Percentiles rank a stretch among this genome's conserved stretches.
Conservation (phyloP, 2,797 vertebrate species). For the Halcyon leucocephala region DNA sequence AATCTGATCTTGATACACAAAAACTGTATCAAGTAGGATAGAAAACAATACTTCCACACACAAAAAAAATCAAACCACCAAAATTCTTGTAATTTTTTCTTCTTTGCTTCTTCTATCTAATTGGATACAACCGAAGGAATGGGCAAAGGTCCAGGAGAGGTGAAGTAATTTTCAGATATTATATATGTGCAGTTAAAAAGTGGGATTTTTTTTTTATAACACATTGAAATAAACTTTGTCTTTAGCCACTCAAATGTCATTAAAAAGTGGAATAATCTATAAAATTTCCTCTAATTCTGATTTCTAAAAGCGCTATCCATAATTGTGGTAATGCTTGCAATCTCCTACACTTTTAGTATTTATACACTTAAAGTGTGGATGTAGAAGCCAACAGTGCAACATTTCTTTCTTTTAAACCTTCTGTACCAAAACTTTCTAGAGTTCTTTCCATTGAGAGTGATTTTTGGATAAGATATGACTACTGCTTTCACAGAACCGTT, state of each 20-base stretch:
- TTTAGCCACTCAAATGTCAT: background rate
- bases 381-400: background rate
- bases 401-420: background rate
- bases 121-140: background rate
- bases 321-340: background rate
- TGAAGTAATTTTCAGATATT: background rate
- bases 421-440: background rate
- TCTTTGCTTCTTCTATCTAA: background rate
- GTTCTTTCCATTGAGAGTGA: background rate
- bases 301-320: background rate
- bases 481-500: background rate
- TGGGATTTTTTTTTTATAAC: rapidly evolving
- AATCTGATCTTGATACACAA: background rate
- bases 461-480: background rate
- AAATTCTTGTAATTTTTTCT: background rate
- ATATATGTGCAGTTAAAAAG: background rate
- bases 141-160: background rate
- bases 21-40: background rate
- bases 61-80: background rate
- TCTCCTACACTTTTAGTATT: background rate
- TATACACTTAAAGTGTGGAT: background rate
- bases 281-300: background rate
- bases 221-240: background rate
- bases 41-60: background rate
- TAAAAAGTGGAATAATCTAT: background rate